Conservation (phyloP, 2,888 invertebrate genomes). For the Dasysyrphus albostriatus region DNA sequence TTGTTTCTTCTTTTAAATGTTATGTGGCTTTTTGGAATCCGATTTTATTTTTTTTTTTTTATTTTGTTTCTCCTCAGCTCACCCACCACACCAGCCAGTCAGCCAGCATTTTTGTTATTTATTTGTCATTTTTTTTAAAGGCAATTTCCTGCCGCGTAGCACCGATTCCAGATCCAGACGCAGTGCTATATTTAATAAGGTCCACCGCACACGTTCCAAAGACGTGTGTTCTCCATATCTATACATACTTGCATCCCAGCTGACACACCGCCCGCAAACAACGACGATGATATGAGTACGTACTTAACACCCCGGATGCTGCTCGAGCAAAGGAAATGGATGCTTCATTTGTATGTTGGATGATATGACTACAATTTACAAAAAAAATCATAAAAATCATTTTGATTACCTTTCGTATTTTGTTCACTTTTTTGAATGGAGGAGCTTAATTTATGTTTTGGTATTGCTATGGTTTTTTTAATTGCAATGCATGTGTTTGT, state of each 20-base stretch:
- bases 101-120: conserved; percentile 41
- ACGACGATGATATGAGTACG: conserved; percentile 45
- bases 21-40: conserved; percentile 45
- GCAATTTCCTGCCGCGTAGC: conserved; percentile 68
- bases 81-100: conserved; percentile 19
- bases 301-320: conserved; percentile 74
- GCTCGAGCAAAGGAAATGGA: conserved; percentile 66
- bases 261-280: background rate
- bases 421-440: conserved; percentile 19
- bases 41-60: conserved; percentile 31
- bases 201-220: conserved; percentile 64
- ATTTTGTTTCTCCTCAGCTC: conserved; percentile 52
- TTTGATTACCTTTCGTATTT: conserved; percentile 66
- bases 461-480: background rate
- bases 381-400: no score
- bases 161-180: conserved; percentile 57
- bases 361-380: no score
- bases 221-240: conserved; percentile 40
- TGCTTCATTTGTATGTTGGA: conserved; percentile 67
- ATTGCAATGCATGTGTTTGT: no score
- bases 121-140: conserved; percentile 61
- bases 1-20: conserved; percentile 6
- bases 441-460: background rate
- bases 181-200: conserved; percentile 64
- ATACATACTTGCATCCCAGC: background rate